Conservation (phyloP, 2,797 vertebrate genomes). For the Brotogeris chrysoptera region DNA sequence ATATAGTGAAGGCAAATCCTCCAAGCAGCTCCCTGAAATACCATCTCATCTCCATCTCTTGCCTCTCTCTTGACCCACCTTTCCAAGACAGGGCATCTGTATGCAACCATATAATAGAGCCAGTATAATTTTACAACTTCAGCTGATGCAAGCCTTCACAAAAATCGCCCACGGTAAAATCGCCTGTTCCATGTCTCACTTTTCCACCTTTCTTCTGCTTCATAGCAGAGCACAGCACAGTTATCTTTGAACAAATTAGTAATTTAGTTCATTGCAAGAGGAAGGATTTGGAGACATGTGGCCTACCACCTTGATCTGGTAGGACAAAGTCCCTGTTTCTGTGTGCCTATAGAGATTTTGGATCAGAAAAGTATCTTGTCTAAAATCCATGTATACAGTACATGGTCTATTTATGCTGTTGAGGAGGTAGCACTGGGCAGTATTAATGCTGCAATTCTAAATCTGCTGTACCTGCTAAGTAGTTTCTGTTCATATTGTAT, state of each 20-base stretch:
- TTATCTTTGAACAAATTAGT: background rate
- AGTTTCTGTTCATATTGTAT: background rate
- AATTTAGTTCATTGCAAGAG: background rate
- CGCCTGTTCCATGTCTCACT: background rate
- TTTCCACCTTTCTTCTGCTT: background rate
- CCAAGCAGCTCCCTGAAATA: background rate
- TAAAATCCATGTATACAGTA: background rate
- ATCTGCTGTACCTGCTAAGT: background rate
- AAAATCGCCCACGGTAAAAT: background rate
- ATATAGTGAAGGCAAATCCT: background rate
- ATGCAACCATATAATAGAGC: no score
- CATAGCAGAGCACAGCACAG: background rate
- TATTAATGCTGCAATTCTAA: background rate
- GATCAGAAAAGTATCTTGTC: background rate
- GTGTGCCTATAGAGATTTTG: background rate
- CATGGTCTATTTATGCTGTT: background rate
- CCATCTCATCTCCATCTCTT: background rate
- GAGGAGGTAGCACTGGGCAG: background rate
- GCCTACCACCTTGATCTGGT: background rate
- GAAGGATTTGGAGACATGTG: background rate
- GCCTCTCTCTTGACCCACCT: background rate
- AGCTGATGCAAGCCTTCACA: background rate
- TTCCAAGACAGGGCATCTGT: fast-evolving
- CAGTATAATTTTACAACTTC: background rate
- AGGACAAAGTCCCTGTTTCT: background rate